These are phyloP conservation scores for Heliconius ismenius DNA, from an alignment of 2,888 invertebrate species.

Conservation along the genomic window DNA sequence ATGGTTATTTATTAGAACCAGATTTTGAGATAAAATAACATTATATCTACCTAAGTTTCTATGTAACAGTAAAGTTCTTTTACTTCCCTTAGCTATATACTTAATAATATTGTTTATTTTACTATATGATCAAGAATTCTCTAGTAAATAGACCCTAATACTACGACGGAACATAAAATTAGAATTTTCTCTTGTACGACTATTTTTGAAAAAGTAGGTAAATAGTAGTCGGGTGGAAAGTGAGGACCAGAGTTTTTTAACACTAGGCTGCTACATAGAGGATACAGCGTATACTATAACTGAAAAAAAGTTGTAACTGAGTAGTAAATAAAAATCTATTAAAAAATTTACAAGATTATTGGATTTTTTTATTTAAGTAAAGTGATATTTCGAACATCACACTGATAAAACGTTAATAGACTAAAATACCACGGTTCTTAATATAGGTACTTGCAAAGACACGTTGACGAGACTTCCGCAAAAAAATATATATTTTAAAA, in stretches of 20 bases:
- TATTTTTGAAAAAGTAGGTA: too few relatives aligned
- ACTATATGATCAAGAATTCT: not conserved
- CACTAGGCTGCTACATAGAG: too few relatives aligned
- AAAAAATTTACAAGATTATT: not conserved
- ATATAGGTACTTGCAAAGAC: too few relatives aligned
- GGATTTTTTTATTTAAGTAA: not conserved
- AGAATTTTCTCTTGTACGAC: not conserved
- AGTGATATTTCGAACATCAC: not conserved
- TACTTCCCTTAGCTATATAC: not conserved
- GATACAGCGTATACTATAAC: too few relatives aligned
- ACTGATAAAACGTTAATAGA: not conserved
- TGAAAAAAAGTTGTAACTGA: too few relatives aligned
- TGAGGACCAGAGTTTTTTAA: too few relatives aligned
- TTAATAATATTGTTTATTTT: not conserved
- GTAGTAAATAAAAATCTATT: too few relatives aligned
- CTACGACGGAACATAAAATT: too few relatives aligned
- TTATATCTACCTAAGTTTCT: not conserved
- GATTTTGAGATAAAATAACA: constrained; percentile 22
- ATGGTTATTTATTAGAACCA: constrained; percentile 28
- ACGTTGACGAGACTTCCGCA: too few relatives aligned
- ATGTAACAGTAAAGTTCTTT: not conserved
- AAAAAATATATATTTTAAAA: too few relatives aligned
- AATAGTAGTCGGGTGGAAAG: too few relatives aligned
- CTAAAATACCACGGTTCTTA: not conserved
- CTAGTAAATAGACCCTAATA: not conserved